phyloP scores from a whole-genome alignment of 1,140 invertebrate species.

The Idris sp. region DNA sequence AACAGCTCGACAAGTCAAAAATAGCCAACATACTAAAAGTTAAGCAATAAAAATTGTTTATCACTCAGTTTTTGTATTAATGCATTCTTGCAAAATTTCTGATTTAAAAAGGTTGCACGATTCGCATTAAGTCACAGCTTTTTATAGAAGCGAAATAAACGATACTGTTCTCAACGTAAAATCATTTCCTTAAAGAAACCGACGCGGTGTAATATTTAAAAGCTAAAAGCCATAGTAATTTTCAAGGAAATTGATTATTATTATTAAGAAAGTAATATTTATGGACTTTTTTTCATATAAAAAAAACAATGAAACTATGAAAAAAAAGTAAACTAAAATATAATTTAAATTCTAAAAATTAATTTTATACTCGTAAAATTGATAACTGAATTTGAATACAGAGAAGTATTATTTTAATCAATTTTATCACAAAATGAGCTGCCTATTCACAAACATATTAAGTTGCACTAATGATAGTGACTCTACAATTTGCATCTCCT shows the following conservation, averaged over 20 bases:
- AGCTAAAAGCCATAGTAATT: conserved; percentile 10
- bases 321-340: too few relatives aligned
- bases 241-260: conserved; percentile 27
- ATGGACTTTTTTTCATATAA: too few relatives aligned
- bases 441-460: conserved; percentile 6
- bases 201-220: conserved; percentile 23
- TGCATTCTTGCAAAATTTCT: conserved; percentile 19
- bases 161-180: conserved; percentile 12
- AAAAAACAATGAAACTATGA: too few relatives aligned
- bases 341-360: too few relatives aligned
- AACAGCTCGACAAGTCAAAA: conserved; percentile 21
- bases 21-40: too few relatives aligned
- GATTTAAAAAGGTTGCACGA: conserved; percentile 9
- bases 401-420: conserved; percentile 11
- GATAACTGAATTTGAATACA: conserved; percentile 4
- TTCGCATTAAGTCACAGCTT: conserved; percentile 39
- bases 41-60: conserved; percentile 31
- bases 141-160: conserved; percentile 44
- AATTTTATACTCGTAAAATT: too few relatives aligned
- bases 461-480: conserved; percentile 5
- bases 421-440: conserved; percentile 8
- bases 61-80: neutral
- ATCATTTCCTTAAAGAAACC: conserved; percentile 40
- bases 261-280: conserved; percentile 35
- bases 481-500: conserved; percentile 17